Base-by-base conservation (phyloP, 2,888 invertebrate genomes). In the Psylliodes chrysocephalus region DNA sequence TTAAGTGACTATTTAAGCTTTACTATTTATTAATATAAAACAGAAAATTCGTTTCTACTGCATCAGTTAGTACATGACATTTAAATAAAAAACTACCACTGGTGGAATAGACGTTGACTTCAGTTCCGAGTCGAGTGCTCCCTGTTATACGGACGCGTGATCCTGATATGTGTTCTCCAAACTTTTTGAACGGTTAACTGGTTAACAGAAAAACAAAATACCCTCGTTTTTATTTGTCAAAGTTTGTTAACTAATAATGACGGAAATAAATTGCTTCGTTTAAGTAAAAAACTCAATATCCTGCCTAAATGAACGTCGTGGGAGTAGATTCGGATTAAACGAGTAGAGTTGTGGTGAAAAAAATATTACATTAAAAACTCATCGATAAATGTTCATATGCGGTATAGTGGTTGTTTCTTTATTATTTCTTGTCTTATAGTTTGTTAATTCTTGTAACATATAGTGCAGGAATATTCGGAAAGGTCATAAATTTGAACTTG, bases 101-200 rank as follows among this genome's bases (percentile, higher is more conserved):
- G 68, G 66, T 35, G 68, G 62, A 64, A 57, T 10, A 60, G 40
- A 1, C 14, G 6, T 22, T 18, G 49, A 15, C 35, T 15, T 7
- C 15, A 30, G 63, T 62, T 49, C 49, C 15, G 57, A 57, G 62
- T 38, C 59, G 49, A 54, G 33, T 35, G 51, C 59, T 47, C 51
- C 61, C 42, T n/a, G 64, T 64, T 68, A 63, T 60, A 66, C 68
- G 68, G 70, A 61, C 67, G 68, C 65, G 66, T 70, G 63, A 67
- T 65, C 64, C 55, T 68, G 66, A 66, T 70, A 49, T 70, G 68
- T 70, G 68, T 68, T 68, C 60, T 60, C 42, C 60, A 68, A 68
- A 70, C 66, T 67, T 65, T 65, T 60, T 42, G 52, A 51, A 64
- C 67, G 64, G 60, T 64, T 64, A 69, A 63, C 55, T 53, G 65